phyloP scores from a whole-genome alignment of 2,113 vertebrate species.

The Oplegnathus fasciatus region DNA sequence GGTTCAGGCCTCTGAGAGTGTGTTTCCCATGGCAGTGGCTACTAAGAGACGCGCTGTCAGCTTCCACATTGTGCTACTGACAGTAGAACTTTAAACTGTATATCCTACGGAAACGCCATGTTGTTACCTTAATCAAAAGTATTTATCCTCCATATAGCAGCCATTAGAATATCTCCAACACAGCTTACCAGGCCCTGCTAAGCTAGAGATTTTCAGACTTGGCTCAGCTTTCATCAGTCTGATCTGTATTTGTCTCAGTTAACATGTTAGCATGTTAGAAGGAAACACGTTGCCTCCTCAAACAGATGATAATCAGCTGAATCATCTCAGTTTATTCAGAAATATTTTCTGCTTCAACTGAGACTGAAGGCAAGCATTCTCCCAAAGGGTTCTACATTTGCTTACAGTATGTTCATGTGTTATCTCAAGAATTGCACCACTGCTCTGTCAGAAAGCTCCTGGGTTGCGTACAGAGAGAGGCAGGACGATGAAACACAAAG shows the following conservation, averaged over 20 bases:
- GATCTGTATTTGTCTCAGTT: neutral
- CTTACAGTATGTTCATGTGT: conserved; percentile 11
- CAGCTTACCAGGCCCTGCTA: neutral
- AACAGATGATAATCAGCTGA: neutral
- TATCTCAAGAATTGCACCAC: neutral
- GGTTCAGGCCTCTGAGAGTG: too few species aligned
- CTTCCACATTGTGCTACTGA: neutral
- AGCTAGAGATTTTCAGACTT: neutral
- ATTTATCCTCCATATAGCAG: too few species aligned
- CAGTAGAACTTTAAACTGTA: neutral
- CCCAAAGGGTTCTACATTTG: conserved; percentile 6
- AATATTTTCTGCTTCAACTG: neutral
- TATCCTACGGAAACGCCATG: neutral
- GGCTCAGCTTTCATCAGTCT: neutral
- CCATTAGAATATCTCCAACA: too few species aligned
- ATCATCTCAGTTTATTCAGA: neutral
- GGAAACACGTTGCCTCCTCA: neutral
- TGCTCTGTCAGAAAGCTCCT: conserved; percentile 24
- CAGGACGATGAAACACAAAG: conserved; percentile 42
- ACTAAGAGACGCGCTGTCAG: too few species aligned
- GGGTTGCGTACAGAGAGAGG: conserved; percentile 7
- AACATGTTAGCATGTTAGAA: neutral
- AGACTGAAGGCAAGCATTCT: neutral
- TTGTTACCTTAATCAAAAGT: too few species aligned
- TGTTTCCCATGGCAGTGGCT: too few species aligned